Percentiles rank a stretch among this genome's conserved stretches.
Evolutionary conservation across 2,888 invertebrate species (phyloP).

Genomic region (Doris montereyensis): DNA sequence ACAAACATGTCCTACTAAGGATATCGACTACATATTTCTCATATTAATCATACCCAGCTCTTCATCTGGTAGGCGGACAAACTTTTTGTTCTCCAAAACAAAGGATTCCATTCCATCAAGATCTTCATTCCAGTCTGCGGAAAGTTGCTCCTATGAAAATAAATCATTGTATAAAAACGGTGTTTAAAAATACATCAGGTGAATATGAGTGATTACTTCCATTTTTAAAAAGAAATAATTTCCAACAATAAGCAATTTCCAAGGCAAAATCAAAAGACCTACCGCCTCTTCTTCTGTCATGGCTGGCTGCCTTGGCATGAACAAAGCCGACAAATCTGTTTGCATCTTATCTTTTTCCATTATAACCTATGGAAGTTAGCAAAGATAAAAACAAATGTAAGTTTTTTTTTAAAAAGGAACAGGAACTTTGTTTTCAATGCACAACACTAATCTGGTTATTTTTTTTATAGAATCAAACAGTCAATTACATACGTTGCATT

Average conservation of each 20-base stretch:
- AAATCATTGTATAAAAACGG: too few species aligned
- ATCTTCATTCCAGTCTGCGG: slow-evolving; percentile 98
- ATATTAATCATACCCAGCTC: slow-evolving; percentile 82
- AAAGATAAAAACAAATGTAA: background rate
- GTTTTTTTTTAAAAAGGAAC: background rate
- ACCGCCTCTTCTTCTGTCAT: slow-evolving; percentile 88
- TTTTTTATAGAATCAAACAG: background rate
- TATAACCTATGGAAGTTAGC: slow-evolving; percentile 62
- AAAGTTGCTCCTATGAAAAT: slow-evolving; percentile 79
- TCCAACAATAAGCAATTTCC: background rate
- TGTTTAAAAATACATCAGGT: too few species aligned
- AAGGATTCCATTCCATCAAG: slow-evolving; percentile 98
- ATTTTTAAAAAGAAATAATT: too few species aligned
- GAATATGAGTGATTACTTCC: too few species aligned
- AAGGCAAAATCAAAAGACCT: too few species aligned
- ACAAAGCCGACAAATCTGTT: slow-evolving; percentile 94
- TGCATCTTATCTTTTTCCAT: slow-evolving; percentile 77
- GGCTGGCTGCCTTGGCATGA: slow-evolving; percentile 92
- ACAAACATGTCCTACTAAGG: too few species aligned
- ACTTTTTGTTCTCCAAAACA: slow-evolving; percentile 96
- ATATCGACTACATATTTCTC: too few species aligned
- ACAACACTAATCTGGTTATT: background rate
- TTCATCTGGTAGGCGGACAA: slow-evolving; percentile 95
- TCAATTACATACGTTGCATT: background rate
- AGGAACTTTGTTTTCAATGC: background rate